Evolutionary conservation across 2,888 invertebrate genomes (phyloP), one percentile per base, ranked within the genome.

Genomic region (Lepidochrysops patricia): DNA sequence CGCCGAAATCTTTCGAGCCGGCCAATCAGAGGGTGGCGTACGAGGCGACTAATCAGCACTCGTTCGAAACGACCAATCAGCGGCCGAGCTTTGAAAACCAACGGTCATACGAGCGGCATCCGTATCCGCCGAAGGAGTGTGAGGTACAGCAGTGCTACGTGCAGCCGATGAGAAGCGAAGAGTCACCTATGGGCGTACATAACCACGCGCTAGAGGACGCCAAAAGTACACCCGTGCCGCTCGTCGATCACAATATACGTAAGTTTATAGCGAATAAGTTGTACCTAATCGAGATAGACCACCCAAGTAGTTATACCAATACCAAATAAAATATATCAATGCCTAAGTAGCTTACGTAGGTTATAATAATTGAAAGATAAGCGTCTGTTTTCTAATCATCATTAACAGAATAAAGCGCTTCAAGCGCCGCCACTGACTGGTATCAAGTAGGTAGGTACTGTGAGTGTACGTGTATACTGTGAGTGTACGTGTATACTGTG

Each of bases 161-260:
- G 1, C 70, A 77, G 57, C 69, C 68, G 27, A 75, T 74, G 61
- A 74, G 80, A 59, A 72, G 70, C 63, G 79, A 80, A 13, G 82
- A 82, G 73, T 72, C 75, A 9, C 43, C 43, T 19, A 4, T 43
- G 19, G 43, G 43, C 23, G 56, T 71, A 34, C 62, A 62, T n/a
- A 62, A 34, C 59, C 80, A 71, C 64, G 57, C 72, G 0, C 80
- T 75, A 2, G 61, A 62, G 5, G 79, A 79, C 0, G 60, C 58
- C 77, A 74, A 7, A 64, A 63, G 1, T 60, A 64, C 75, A 0
- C 77, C 76, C 0, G 58, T 76, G 2, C 75, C 73, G 0, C 57
- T 79, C 2, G 72, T 71, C 0, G 85, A 84, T 5, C 79, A 76
- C 0, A 79, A 79, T 57, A 72, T 84, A 61, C 75, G 84, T 85